Conservation (phyloP, 2,797 vertebrate genomes). For the Cheirogaleus major region DNA sequence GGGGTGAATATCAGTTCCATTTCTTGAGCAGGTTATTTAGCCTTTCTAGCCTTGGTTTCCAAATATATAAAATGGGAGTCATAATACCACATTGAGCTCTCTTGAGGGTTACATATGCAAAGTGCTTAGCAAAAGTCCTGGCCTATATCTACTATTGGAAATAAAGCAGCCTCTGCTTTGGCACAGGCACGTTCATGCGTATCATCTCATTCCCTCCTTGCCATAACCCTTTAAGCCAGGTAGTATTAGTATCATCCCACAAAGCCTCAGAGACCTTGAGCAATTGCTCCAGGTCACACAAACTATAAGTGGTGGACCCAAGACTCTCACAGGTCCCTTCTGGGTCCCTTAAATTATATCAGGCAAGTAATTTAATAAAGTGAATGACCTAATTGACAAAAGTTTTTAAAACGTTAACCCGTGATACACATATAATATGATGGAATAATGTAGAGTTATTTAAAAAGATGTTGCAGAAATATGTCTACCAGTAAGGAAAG, state of each 20-base stretch:
- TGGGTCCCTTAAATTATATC: neutral
- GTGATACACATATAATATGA: neutral
- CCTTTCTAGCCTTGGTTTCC: neutral
- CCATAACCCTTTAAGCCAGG: neutral
- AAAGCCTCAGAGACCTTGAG: neutral
- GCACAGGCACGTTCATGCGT: fast-evolving
- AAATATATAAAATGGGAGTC: neutral
- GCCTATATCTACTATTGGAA: neutral
- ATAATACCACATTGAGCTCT: neutral
- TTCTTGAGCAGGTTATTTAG: neutral
- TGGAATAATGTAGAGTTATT: neutral
- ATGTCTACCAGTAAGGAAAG: neutral
- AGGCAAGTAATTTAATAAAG: neutral
- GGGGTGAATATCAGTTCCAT: neutral
- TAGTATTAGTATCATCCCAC: neutral
- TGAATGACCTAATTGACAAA: neutral
- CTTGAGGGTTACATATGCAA: neutral
- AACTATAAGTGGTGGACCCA: neutral
- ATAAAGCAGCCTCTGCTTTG: neutral
- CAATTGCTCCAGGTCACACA: neutral
- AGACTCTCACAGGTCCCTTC: neutral
- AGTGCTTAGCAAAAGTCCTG: neutral
- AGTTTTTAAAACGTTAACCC: neutral
- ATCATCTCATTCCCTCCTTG: neutral
- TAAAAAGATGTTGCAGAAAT: neutral